phyloP scores from a whole-genome alignment of 2,113 vertebrate species.

The Oenanthe melanoleuca region DNA sequence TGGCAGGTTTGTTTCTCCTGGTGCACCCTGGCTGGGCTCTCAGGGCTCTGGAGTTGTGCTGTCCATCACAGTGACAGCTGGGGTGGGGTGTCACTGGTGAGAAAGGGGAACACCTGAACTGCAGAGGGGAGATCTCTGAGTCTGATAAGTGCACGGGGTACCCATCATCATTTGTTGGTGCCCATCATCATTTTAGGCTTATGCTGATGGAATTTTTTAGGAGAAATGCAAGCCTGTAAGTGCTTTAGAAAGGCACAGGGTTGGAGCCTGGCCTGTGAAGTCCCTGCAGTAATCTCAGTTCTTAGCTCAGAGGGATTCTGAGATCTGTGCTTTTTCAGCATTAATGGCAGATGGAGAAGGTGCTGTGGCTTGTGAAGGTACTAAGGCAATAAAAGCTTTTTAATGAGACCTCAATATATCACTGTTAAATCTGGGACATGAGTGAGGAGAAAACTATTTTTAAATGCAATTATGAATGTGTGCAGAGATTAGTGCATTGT shows the following conservation, averaged over 20 bases:
- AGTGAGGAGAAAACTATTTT: conserved; percentile 31
- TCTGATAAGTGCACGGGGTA: not conserved
- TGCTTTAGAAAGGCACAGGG: not conserved
- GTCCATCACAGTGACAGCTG: accelerated
- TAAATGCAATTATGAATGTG: not conserved
- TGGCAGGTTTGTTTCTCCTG: not conserved
- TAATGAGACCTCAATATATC: conserved; percentile 55
- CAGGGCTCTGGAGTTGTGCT: not conserved
- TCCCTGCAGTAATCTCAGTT: not conserved
- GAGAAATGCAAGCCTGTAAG: not conserved
- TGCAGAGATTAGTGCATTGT: not conserved
- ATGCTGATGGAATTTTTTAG: not conserved
- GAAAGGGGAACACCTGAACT: not conserved
- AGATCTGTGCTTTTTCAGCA: not conserved
- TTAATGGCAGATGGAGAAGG: not conserved
- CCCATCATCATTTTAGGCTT: not conserved
- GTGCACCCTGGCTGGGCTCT: not conserved
- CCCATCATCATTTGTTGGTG: not conserved
- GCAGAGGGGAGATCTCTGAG: not conserved
- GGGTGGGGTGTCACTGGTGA: accelerated
- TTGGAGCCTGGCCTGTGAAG: not conserved
- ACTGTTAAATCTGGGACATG: conserved; percentile 39
- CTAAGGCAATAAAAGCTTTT: not conserved
- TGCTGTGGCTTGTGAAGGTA: not conserved
- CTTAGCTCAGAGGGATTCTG: not conserved